These are phyloP conservation scores for Chromobotia macracanthus DNA, from an alignment of 2,797 vertebrate genomes.

Conservation along the genomic window DNA sequence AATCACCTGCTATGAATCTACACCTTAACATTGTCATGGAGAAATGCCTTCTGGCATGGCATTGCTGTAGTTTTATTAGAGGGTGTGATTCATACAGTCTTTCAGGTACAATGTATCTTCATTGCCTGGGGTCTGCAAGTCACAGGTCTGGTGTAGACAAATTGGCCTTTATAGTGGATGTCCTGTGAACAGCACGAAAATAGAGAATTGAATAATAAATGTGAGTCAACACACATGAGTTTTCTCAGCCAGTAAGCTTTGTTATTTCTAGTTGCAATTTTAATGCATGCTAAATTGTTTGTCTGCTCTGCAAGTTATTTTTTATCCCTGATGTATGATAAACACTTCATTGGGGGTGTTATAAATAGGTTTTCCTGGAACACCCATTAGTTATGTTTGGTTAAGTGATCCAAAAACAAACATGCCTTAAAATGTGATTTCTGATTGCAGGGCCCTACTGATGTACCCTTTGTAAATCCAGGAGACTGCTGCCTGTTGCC, in stretches of 20 bases:
- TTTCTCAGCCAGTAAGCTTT: neutral
- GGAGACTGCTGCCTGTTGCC: neutral
- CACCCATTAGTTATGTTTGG: neutral
- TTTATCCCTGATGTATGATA: neutral
- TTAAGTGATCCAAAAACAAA: neutral
- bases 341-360: neutral
- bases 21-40: slow-evolving; percentile 12
- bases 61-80: neutral
- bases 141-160: slow-evolving; percentile 17
- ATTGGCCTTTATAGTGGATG: slow-evolving; percentile 3
- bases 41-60: neutral
- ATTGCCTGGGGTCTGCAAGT: slow-evolving; percentile 10
- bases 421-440: neutral
- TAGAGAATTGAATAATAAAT: slow-evolving; percentile 3
- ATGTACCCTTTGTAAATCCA: neutral
- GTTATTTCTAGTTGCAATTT: neutral
- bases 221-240: neutral
- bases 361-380: neutral
- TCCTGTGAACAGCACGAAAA: neutral
- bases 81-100: neutral
- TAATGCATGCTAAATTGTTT: neutral
- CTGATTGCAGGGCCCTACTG: neutral
- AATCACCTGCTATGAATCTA: slow-evolving; percentile 15
- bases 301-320: neutral
- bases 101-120: slow-evolving; percentile 7